Evolutionary conservation across 2,888 invertebrate species (phyloP).

Genomic region (Eilema depressum): DNA sequence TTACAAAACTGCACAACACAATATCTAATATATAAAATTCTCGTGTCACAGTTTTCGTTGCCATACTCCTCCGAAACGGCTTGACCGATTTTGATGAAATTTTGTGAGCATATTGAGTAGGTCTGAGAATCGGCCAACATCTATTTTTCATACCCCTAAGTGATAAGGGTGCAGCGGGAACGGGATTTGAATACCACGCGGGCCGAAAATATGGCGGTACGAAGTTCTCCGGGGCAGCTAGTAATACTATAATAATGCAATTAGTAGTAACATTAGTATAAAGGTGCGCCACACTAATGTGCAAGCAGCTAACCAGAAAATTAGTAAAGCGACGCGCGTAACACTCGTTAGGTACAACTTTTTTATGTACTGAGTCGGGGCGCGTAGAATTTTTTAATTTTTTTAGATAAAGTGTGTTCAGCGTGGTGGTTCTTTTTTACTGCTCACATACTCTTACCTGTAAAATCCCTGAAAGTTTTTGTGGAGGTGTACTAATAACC

Average conservation of each 20-base stretch:
- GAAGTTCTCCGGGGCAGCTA: too few species aligned
- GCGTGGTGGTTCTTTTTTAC: neutral
- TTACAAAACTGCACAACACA: neutral
- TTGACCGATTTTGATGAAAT: too few species aligned
- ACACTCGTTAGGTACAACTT: conserved; percentile 23
- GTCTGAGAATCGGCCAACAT: too few species aligned
- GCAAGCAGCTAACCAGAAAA: conserved; percentile 35
- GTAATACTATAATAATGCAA: conserved; percentile 24
- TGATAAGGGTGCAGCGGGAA: too few species aligned
- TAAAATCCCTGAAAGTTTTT: too few species aligned
- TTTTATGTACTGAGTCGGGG: conserved; percentile 20
- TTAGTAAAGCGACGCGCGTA: conserved; percentile 32
- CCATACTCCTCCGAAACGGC: too few species aligned
- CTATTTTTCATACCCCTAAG: too few species aligned
- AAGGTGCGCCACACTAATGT: conserved; percentile 28
- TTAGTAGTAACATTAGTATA: conserved; percentile 33
- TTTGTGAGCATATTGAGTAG: too few species aligned
- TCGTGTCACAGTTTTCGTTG: too few species aligned
- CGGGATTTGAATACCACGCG: too few species aligned
- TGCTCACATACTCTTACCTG: neutral
- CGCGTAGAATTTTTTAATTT: conserved; percentile 11
- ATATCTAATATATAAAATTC: too few species aligned
- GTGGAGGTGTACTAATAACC: neutral
- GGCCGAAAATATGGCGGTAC: too few species aligned
- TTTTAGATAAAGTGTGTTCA: neutral